Base-by-base conservation (phyloP, 2,888 invertebrate genomes). In the Trichacis sp. region DNA sequence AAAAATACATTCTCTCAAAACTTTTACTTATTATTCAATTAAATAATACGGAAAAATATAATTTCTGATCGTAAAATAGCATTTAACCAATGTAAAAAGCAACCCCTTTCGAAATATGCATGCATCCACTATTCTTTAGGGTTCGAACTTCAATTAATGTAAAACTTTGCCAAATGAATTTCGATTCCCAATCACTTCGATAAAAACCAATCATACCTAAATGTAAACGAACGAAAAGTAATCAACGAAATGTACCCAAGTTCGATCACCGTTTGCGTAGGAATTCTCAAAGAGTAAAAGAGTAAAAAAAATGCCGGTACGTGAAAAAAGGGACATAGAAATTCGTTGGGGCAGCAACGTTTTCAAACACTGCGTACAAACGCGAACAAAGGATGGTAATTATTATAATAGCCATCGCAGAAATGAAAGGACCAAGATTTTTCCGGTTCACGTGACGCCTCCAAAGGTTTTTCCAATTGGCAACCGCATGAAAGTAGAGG, bases 381-480 rank as follows among this genome's bases (percentile, higher is more conserved):
- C 54, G 58, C 17, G 42, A 50, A 17, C 43, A 61, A 9, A n/a
- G 18, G 43, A 60, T 55, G 54, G 68, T 61, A 68, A 68, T 68
- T 68, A 68, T 64, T 79, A 81, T 81, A 82, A 81, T 71, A 82
- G 76, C 80, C 80, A 82, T 82, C 81, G 78, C 72, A 74, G 73
- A 81, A 79, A 80, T 82, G 81, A 82, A 80, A 82, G 79, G 75
- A 79, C n/a, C n/a, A n/a, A n/a, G n/a, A n/a, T n/a, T n/a, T n/a
- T n/a, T n/a, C n/a, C n/a, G n/a, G n/a, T n/a, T n/a, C n/a, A n/a
- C n/a, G n/a, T n/a, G n/a, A n/a, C n/a, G n/a, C n/a, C n/a, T n/a
- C n/a, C n/a, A n/a, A n/a, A 75, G 73, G 71, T 46, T 71, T 80
- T 78, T 70, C 78, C 79, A 77, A 74, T 75, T 76, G 78, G 78